Base-by-base conservation (phyloP, 2,888 invertebrate genomes). In the Flexamia atlantica region DNA sequence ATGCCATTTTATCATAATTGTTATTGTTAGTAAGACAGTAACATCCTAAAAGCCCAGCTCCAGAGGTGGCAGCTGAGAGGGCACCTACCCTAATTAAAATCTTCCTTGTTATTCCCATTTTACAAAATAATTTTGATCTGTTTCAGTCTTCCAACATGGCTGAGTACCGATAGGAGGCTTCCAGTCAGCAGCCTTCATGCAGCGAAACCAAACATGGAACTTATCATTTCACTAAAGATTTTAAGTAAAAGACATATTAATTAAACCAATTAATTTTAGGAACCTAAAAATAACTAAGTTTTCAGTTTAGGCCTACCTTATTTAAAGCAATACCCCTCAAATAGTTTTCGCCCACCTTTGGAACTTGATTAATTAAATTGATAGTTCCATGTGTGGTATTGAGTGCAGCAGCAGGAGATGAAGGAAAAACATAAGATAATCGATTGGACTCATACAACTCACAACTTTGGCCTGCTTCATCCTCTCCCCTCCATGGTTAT, bases 131-230 rank as follows among this genome's bases (percentile, higher is more conserved):
- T 50, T 70, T 4, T 70, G 17, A 42, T 76, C 17, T 76, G 76
- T 76, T 76, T 50, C 28, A 76, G 53, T 76, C 50, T 53, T 25
- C 25, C 76, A 76, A 46, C 50, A 76, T 76, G 76, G 76, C 76
- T 76, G 53, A 28, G 50, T 50, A 76, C 17, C 30, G 76, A 76
- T 76, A 76, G 76, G 23, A 53, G 53, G 76, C 76, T 30, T 50
- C 50, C 28, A 53, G 25, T n/a, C 76, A 76, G 23, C 72, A 72
- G 82, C 70, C 72, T 82, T 64, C 70, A 72, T 50, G 76, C 82
- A 82, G 82, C 82, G 53, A 53, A 82, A 50, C 82, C 82, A 82
- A 81, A 82, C 82, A 82, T 82, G 82, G 82, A 82, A 72, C 70
- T 82, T 72, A 82, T 82, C 82, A 72, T 82, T 72, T 82, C 82